phyloP scores from a whole-genome alignment of 2,888 invertebrate genomes.

The Agriotes lineatus region DNA sequence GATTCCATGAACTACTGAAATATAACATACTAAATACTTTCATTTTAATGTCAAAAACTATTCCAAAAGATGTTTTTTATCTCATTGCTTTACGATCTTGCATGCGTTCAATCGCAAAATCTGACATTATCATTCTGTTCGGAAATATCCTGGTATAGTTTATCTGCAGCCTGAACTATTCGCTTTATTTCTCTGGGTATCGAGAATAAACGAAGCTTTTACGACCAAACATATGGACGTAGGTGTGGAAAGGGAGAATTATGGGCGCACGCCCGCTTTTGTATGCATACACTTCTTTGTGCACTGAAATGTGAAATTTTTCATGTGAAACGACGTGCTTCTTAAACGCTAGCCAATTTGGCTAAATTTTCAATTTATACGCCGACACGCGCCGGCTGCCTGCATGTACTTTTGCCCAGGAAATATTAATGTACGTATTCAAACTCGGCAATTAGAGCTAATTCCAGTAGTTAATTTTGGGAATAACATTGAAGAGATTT shows the following conservation, averaged over 20 bases:
- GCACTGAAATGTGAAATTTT: constrained; percentile 11
- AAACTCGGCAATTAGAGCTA: no score
- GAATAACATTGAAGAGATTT: no score
- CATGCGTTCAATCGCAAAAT: not conserved
- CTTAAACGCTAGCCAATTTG: not conserved
- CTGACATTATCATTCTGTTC: not conserved
- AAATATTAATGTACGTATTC: no score
- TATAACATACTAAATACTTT: no score
- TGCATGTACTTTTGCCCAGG: no score
- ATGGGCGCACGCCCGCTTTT: not conserved
- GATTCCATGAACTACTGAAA: no score
- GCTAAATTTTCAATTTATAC: not conserved
- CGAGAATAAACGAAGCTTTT: constrained; percentile 1
- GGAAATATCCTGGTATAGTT: not conserved
- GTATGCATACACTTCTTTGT: constrained; percentile 3
- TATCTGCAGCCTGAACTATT: not conserved
- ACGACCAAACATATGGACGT: not conserved
- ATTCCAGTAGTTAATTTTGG: no score
- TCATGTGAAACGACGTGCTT: not conserved
- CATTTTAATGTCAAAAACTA: no score
- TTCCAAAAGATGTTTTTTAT: no score
- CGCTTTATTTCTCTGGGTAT: not conserved
- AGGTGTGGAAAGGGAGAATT: not conserved
- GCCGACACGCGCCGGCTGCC: not conserved
- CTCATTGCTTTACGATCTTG: not conserved